These are phyloP conservation scores for Aurelia aurita complex sp. Pacific DNA, from an alignment of 30 jellyfish, hydroid and myxozoan genomes.

Conservation along the genomic window DNA sequence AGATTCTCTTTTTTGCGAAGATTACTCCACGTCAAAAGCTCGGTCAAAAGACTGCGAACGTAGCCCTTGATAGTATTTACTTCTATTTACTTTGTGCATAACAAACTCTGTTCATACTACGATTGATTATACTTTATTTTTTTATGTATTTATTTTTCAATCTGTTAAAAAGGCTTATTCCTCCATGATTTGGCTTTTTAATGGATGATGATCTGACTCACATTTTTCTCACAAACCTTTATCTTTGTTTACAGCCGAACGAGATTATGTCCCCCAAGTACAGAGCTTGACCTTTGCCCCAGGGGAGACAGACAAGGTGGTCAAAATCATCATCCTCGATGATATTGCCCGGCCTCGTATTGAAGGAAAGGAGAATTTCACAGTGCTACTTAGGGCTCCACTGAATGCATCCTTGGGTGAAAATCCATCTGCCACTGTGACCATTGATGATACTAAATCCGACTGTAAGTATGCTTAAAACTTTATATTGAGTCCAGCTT, in stretches of 20 bases:
- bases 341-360: constrained; percentile 90
- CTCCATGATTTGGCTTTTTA: too few relatives aligned
- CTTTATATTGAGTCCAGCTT: too few relatives aligned
- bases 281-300: constrained; percentile 69
- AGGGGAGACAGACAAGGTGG: constrained; percentile 68
- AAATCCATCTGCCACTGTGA: constrained; percentile 79
- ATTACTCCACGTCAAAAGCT: too few relatives aligned
- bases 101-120: too few relatives aligned
- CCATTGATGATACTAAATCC: constrained; percentile 88
- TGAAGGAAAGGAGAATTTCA: constrained; percentile 90
- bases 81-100: too few relatives aligned
- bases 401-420: constrained; percentile 74
- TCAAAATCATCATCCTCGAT: constrained; percentile 75
- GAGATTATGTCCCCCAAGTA: constrained; percentile 91
- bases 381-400: constrained; percentile 78
- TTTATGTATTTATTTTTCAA: too few relatives aligned
- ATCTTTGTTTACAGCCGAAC: constrained; percentile 62
- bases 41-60: too few relatives aligned
- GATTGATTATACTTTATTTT: too few relatives aligned
- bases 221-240: background rate
- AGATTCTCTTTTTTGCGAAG: too few relatives aligned
- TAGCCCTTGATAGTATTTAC: too few relatives aligned
- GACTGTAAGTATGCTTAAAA: constrained; percentile 72
- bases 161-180: too few relatives aligned
- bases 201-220: background rate